These are phyloP conservation scores for Ecliptopera silaceata DNA, from an alignment of 2,888 invertebrate genomes.

Conservation along the genomic window DNA sequence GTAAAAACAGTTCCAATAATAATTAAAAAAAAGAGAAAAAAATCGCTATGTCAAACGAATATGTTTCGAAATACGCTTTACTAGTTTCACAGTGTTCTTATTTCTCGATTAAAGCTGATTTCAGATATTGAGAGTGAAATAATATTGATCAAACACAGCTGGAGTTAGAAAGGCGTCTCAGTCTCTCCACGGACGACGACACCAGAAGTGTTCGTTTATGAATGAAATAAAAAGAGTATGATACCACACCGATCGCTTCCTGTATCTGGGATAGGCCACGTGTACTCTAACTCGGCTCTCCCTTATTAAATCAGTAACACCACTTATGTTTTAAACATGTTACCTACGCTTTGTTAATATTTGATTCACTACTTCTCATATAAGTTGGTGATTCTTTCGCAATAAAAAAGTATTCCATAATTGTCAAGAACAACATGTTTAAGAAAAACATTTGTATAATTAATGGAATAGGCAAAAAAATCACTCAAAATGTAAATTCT, in stretches of 20 bases:
- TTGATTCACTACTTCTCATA: conserved; percentile 5
- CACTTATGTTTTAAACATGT: conserved; percentile 40
- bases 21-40: too few species aligned
- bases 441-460: too few species aligned
- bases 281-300: conserved; percentile 43
- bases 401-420: too few species aligned
- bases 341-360: conserved; percentile 18
- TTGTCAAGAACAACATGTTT: too few species aligned
- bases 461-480: too few species aligned
- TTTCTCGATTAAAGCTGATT: not conserved
- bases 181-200: conserved; percentile 53
- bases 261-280: conserved; percentile 55
- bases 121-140: conserved; percentile 1
- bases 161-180: conserved; percentile 29
- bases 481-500: too few species aligned
- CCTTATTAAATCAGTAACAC: conserved; percentile 52
- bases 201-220: conserved; percentile 53
- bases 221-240: conserved; percentile 60
- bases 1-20: not conserved
- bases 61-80: not conserved
- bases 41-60: too few species aligned
- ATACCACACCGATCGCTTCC: conserved; percentile 61
- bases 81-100: too few species aligned
- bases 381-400: too few species aligned
- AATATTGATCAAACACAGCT: conserved; percentile 14